Evolutionary conservation across 2,888 invertebrate genomes (phyloP).

Genomic region (Pyralis farinalis): DNA sequence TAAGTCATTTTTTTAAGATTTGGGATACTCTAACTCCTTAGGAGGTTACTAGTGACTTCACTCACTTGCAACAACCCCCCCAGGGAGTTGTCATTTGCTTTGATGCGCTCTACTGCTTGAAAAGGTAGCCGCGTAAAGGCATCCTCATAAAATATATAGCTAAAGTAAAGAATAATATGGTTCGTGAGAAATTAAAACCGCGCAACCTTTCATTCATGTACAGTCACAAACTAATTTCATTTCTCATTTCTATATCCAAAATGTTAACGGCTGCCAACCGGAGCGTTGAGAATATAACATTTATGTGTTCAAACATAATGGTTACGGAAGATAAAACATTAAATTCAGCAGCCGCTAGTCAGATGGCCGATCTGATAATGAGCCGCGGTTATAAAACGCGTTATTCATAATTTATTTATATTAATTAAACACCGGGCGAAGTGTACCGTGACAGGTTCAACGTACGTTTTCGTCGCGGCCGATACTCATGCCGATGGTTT

Average conservation of each 20-base stretch:
- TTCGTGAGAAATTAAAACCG: too few relatives aligned
- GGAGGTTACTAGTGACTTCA: too few relatives aligned
- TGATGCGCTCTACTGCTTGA: too few relatives aligned
- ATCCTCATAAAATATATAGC: too few relatives aligned
- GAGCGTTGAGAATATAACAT: slow-evolving; percentile 41
- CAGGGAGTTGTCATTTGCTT: too few relatives aligned
- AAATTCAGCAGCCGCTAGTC: slow-evolving; percentile 39
- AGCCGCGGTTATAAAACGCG: slow-evolving; percentile 45
- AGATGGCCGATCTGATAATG: slow-evolving; percentile 55
- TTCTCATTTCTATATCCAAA: neutral
- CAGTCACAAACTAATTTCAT: neutral
- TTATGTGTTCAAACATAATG: slow-evolving; percentile 43
- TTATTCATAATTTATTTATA: slow-evolving; percentile 65
- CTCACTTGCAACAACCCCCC: too few relatives aligned
- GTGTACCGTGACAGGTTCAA: slow-evolving; percentile 70
- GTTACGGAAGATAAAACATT: slow-evolving; percentile 66
- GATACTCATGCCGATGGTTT: slow-evolving; percentile 25
- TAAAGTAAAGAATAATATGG: too few relatives aligned
- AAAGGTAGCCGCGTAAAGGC: too few relatives aligned
- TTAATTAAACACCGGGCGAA: slow-evolving; percentile 65
- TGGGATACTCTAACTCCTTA: too few relatives aligned
- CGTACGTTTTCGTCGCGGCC: slow-evolving; percentile 43
- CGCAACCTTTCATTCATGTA: neutral
- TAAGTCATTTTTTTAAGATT: too few relatives aligned
- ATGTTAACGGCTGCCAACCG: slow-evolving; percentile 26